phyloP scores from a whole-genome alignment of 2,888 invertebrate genomes.

The Rhingia campestris region DNA sequence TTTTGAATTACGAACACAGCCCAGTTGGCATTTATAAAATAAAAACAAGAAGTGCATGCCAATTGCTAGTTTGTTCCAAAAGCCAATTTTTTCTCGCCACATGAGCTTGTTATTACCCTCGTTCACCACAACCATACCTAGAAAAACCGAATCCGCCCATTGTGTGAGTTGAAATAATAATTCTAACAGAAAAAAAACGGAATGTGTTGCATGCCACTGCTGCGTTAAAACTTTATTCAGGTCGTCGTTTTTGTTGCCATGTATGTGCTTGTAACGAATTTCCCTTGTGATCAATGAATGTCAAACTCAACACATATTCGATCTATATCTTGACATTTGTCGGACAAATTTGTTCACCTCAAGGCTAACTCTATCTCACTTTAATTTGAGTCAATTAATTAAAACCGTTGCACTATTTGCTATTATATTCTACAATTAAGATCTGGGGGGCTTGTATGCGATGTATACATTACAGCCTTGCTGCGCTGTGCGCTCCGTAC shows the following conservation, averaged over 20 bases:
- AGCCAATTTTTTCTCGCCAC: slow-evolving; percentile 8
- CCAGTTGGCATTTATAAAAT: not conserved
- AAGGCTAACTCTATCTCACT: slow-evolving; percentile 66
- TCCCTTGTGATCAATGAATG: slow-evolving; percentile 55
- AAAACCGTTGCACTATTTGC: slow-evolving; percentile 49
- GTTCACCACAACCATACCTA: not conserved
- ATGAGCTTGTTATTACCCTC: not conserved
- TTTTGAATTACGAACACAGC: too few species aligned
- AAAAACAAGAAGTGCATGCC: slow-evolving; percentile 31
- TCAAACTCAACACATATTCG: not conserved
- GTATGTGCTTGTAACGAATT: slow-evolving; percentile 13
- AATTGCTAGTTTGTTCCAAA: slow-evolving; percentile 25
- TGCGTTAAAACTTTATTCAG: slow-evolving; percentile 24
- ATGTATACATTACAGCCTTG: slow-evolving; percentile 38
- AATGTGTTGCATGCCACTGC: slow-evolving; percentile 40
- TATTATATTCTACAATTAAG: slow-evolving; percentile 39
- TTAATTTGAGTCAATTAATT: slow-evolving; percentile 72
- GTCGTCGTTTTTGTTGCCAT: slow-evolving; percentile 13
- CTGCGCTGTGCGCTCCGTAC: not conserved
- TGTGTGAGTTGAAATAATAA: slow-evolving; percentile 39
- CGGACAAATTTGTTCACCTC: slow-evolving; percentile 62
- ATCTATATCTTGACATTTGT: slow-evolving; percentile 18
- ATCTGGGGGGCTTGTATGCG: slow-evolving; percentile 23
- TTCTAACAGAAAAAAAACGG: slow-evolving; percentile 1
- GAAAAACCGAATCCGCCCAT: not conserved